phyloP scores from a whole-genome alignment of 2,797 vertebrate species.

The Kryptopterus vitreolus region DNA sequence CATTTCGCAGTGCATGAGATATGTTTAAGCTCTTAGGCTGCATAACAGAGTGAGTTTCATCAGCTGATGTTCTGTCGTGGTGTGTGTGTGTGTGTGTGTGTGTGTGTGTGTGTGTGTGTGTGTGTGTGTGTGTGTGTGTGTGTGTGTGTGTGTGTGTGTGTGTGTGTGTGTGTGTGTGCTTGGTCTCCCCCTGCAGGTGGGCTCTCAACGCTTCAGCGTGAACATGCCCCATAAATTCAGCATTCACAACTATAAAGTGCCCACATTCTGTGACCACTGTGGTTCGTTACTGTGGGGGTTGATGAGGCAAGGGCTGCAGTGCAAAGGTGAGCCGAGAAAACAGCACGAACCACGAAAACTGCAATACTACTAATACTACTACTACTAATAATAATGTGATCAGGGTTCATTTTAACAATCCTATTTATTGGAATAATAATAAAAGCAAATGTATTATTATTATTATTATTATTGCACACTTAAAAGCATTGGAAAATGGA shows the following conservation, averaged over 20 bases:
- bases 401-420: background rate
- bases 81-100: too few relatives aligned
- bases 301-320: slow-evolving; percentile 91
- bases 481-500: background rate
- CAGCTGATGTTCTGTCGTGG: background rate
- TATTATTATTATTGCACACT: too few relatives aligned
- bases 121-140: too few relatives aligned
- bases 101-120: too few relatives aligned
- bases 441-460: too few relatives aligned
- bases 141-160: too few relatives aligned
- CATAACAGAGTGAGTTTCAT: background rate
- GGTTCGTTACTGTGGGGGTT: slow-evolving; percentile 95
- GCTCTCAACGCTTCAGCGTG: slow-evolving; percentile 92
- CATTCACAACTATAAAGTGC: slow-evolving; percentile 97
- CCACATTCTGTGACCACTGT: slow-evolving; percentile 96
- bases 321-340: slow-evolving; percentile 82
- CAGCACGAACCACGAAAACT: too few relatives aligned
- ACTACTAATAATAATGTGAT: background rate
- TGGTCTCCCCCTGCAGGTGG: slow-evolving; percentile 73
- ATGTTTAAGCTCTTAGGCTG: background rate
- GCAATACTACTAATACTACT: background rate
- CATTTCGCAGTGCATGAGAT: background rate
- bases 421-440: background rate
- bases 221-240: slow-evolving; percentile 97
- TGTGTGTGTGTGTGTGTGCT: too few relatives aligned